phyloP scores from a whole-genome alignment of 2,888 invertebrate genomes.

The Pterostichus niger region DNA sequence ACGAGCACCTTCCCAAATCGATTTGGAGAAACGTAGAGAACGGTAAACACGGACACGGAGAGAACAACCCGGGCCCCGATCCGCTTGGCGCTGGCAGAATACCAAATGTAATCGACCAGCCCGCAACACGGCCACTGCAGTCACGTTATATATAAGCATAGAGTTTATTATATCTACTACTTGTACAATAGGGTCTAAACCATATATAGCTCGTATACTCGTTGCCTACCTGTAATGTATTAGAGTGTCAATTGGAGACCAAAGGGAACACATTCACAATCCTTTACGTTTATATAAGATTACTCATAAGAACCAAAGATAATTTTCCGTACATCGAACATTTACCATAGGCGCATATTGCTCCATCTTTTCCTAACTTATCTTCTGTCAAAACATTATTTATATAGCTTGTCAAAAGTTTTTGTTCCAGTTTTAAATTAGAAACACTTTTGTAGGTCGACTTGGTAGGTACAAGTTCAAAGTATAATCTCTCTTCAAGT shows the following conservation, averaged over 20 bases:
- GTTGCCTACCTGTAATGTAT: slow-evolving; percentile 65
- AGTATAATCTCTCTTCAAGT: no score
- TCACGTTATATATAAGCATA: slow-evolving; percentile 61
- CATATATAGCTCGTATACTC: slow-evolving; percentile 61
- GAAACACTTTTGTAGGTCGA: slow-evolving; percentile 21
- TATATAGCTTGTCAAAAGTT: slow-evolving; percentile 7
- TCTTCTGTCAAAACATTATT: not conserved
- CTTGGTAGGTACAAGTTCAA: slow-evolving; percentile 1
- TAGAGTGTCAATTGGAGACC: slow-evolving; percentile 66
- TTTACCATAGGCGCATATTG: slow-evolving; percentile 42
- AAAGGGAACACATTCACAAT: slow-evolving; percentile 63
- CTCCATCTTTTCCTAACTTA: slow-evolving; percentile 6
- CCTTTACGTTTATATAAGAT: slow-evolving; percentile 54
- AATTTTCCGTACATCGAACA: slow-evolving; percentile 59
- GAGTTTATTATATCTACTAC: slow-evolving; percentile 61
- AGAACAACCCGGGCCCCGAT: slow-evolving; percentile 23
- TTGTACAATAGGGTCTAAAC: slow-evolving; percentile 59
- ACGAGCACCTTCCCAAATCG: slow-evolving; percentile 60
- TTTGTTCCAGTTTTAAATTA: not conserved
- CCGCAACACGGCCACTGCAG: slow-evolving; percentile 66
- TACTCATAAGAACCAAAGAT: slow-evolving; percentile 60
- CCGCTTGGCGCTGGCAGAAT: slow-evolving; percentile 63
- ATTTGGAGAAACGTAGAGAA: slow-evolving; percentile 45
- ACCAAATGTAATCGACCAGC: slow-evolving; percentile 67
- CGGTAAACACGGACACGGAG: slow-evolving; percentile 3